These are phyloP conservation scores for Myopa testacea DNA, from an alignment of 2,888 invertebrate genomes.

Conservation along the genomic window DNA sequence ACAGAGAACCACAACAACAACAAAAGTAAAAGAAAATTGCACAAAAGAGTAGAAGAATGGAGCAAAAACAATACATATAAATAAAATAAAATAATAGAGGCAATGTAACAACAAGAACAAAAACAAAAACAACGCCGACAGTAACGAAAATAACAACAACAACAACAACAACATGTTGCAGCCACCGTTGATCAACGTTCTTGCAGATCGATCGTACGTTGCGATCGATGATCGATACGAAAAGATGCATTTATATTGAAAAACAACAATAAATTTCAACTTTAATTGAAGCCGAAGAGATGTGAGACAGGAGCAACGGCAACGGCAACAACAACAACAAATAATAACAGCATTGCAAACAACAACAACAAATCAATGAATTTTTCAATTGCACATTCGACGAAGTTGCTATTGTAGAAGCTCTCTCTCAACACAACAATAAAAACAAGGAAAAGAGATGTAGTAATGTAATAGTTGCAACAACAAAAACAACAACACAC, in stretches of 20 bases:
- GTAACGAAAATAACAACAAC: not conserved
- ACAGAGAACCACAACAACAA: not conserved
- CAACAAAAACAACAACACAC: slow-evolving; percentile 1
- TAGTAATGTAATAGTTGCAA: slow-evolving; percentile 49
- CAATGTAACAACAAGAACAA: slow-evolving; percentile 14
- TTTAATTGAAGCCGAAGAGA: not conserved
- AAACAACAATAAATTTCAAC: not conserved
- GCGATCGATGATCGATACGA: too few relatives aligned
- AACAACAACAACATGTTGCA: slow-evolving; percentile 11
- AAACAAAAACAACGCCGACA: slow-evolving; percentile 7
- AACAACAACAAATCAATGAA: slow-evolving; percentile 38
- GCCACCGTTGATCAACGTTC: not conserved
- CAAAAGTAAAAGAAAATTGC: not conserved
- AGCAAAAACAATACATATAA: not conserved
- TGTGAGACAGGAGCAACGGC: not conserved
- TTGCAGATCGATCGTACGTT: too few relatives aligned
- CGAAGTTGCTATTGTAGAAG: not conserved
- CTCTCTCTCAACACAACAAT: slow-evolving; percentile 15
- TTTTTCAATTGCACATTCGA: slow-evolving; percentile 5
- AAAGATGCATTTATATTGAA: too few relatives aligned
- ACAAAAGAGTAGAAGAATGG: not conserved
- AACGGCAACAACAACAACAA: slow-evolving; percentile 6
- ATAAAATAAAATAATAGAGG: slow-evolving; percentile 3
- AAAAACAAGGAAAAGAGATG: slow-evolving; percentile 39
- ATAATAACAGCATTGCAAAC: not conserved